These are phyloP conservation scores for Julus scanicus DNA, from an alignment of 2,888 invertebrate species.

Conservation along the genomic window DNA sequence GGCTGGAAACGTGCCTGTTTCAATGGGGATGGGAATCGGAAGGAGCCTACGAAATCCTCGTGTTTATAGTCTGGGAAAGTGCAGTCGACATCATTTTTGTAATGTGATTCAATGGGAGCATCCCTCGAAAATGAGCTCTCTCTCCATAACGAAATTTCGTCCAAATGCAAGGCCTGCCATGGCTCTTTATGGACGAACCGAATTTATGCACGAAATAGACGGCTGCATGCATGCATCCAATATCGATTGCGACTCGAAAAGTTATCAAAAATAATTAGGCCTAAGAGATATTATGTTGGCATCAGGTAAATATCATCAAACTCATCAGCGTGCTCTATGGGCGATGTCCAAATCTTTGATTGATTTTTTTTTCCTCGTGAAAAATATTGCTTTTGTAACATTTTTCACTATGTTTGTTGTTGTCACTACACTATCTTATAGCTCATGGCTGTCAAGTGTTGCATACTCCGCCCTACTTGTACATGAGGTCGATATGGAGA, in stretches of 20 bases:
- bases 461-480: too few species aligned
- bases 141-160: conserved; percentile 46
- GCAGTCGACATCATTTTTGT: conserved; percentile 49
- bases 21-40: background rate
- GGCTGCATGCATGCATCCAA: background rate
- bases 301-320: conserved; percentile 35
- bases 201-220: conserved; percentile 34
- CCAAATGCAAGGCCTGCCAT: background rate
- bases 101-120: conserved; percentile 47
- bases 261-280: conserved; percentile 39
- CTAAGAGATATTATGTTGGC: conserved; percentile 36
- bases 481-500: too few species aligned
- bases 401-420: background rate
- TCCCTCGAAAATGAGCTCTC: conserved; percentile 21
- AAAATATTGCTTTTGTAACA: background rate
- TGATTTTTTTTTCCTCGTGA: background rate
- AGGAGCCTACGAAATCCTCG: conserved; percentile 5
- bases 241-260: conserved; percentile 36
- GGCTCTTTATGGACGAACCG: conserved; percentile 39
- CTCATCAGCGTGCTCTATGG: background rate
- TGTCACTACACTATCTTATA: background rate
- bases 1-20: background rate
- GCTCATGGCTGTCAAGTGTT: too few species aligned
- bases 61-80: conserved; percentile 37
- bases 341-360: background rate